Evolutionary conservation across 2,888 invertebrate genomes (phyloP), one percentile per base, ranked within the genome.

Genomic region (Brenthis hecate): DNA sequence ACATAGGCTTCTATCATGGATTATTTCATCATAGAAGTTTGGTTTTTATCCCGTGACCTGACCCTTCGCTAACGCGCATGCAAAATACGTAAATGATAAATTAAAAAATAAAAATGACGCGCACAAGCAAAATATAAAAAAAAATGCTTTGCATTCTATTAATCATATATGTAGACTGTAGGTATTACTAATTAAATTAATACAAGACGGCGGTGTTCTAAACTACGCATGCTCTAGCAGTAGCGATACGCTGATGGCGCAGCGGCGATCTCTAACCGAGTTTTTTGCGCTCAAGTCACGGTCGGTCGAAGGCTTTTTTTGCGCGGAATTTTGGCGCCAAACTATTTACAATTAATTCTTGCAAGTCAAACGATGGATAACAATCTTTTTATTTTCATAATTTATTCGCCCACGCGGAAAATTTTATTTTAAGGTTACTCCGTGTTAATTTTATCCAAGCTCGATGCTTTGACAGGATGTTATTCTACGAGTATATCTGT

Each of bases 291-390:
- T 61, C 71, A 78, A 88, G 91, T 92, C 92, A 92, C 79, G 92
- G 91, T 82, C 92, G 92, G 86, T 89, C 90, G 86, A 77, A 76
- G 76, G 78, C 73, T 83, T 92, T 91, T 28, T 91, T 91, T 92
- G 83, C 80, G 80, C 81, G 86, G 86, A 88, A 91, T 91, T 90
- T 92, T 86, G 89, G 92, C 92, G 92, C 92, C 92, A 84, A 73
- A 73, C 67, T 67, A 72, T 72, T 72, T 69, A 70, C 65, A 69
- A 72, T 72, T 55, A 58, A 72, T 68, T 72, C 56, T 67, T 68
- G 61, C 60, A 68, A 63, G 65, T 58, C 65, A 70, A 63, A 68
- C 68, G 63, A 70, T 73, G 60, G 47, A 70, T 66, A 63, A 67
- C 43, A 63, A 61, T 70, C 43, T 65, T 72, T 65, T 68, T 65